These are phyloP conservation scores for Xenotilapia longispinis DNA, from an alignment of 2,113 vertebrate genomes.

Conservation along the genomic window DNA sequence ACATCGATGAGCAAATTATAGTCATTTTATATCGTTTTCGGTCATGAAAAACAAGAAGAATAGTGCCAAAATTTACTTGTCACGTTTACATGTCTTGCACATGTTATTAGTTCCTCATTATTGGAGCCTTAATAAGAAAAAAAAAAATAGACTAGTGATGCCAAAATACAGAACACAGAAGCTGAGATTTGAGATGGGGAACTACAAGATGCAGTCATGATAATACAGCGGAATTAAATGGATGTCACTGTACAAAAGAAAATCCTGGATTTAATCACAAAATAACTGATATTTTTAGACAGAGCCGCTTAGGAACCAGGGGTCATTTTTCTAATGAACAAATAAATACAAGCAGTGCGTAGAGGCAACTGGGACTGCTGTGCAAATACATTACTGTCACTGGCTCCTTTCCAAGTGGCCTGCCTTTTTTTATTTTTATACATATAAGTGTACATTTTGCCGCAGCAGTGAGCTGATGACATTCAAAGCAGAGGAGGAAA, in stretches of 20 bases:
- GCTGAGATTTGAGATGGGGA: background rate
- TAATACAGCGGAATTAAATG: background rate
- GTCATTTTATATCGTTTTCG: background rate
- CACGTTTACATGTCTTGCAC: background rate
- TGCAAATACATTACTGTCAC: background rate
- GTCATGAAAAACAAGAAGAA: background rate
- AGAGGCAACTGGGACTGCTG: background rate
- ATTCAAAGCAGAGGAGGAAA: background rate
- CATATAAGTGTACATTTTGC: background rate
- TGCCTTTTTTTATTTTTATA: background rate
- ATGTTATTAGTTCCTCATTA: background rate
- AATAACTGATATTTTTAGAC: background rate
- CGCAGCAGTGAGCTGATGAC: background rate
- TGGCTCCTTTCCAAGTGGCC: background rate
- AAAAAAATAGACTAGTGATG: background rate
- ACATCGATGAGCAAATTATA: background rate
- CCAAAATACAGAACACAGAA: background rate
- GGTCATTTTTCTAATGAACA: background rate
- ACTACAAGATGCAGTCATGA: background rate
- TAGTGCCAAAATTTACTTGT: background rate
- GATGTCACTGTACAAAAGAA: background rate
- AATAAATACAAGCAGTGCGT: background rate
- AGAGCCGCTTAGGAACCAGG: background rate
- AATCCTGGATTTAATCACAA: background rate
- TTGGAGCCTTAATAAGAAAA: background rate